These are phyloP conservation scores for Patella ulyssiponensis DNA, from an alignment of 2,888 invertebrate species.

Conservation along the genomic window DNA sequence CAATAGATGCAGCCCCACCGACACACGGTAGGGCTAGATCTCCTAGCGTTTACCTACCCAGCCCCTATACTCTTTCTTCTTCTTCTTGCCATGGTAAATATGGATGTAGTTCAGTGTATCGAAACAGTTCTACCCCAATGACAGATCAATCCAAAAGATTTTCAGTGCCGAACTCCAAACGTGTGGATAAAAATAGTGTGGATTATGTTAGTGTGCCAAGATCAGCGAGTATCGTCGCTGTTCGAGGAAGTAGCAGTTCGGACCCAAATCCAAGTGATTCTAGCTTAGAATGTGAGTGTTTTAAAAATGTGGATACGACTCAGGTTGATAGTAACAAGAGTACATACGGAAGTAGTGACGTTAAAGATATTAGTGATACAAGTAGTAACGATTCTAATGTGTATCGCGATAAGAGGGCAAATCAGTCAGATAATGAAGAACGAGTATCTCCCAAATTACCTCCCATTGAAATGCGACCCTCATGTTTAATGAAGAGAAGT, in stretches of 20 bases:
- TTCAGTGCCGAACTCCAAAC: background rate
- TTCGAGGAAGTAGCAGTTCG: constrained; percentile 50
- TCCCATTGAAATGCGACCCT: constrained; percentile 21
- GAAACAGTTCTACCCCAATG: constrained; percentile 19
- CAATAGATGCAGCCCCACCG: constrained; percentile 15
- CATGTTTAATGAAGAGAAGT: constrained; percentile 14
- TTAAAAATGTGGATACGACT: constrained; percentile 29
- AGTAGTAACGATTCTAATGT: constrained; percentile 57
- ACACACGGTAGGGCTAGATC: constrained; percentile 8
- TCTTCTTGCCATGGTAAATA: constrained; percentile 7
- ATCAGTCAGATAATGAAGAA: constrained; percentile 31
- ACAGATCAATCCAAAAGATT: background rate
- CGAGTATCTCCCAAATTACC: constrained; percentile 20
- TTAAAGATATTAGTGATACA: constrained; percentile 52
- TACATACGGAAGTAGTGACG: constrained; percentile 58
- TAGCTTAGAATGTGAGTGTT: constrained; percentile 42
- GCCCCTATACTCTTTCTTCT: constrained; percentile 1
- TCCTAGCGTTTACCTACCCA: constrained; percentile 18
- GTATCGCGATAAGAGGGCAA: constrained; percentile 31
- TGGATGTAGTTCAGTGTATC: background rate
- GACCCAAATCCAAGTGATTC: constrained; percentile 47
- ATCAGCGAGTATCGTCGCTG: constrained; percentile 45
- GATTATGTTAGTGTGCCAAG: constrained; percentile 31
- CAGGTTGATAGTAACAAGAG: constrained; percentile 52
- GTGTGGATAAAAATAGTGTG: background rate